Evolutionary conservation across 2,888 invertebrate species (phyloP).

Genomic region (Lymantria dispar): DNA sequence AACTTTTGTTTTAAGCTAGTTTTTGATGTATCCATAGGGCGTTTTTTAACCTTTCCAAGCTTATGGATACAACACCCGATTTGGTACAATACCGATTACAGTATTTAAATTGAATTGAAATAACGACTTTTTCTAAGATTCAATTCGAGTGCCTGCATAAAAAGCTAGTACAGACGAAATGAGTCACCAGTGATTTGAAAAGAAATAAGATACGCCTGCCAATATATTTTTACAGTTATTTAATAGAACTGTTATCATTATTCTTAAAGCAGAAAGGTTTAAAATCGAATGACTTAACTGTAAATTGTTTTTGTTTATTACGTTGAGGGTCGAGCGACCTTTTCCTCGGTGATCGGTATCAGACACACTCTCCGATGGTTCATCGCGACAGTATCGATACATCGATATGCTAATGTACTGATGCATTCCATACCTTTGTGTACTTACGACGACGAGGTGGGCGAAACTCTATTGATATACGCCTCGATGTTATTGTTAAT

Average conservation of each 20-base stretch:
- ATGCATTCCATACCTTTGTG: slow-evolving; percentile 71
- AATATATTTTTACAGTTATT: slow-evolving; percentile 26
- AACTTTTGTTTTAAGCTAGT: background rate
- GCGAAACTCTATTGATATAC: slow-evolving; percentile 77
- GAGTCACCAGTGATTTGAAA: slow-evolving; percentile 72
- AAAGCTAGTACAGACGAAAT: slow-evolving; percentile 57
- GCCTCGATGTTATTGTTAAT: slow-evolving; percentile 74
- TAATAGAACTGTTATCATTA: slow-evolving; percentile 20
- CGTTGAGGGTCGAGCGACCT: slow-evolving; percentile 61
- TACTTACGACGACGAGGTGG: slow-evolving; percentile 79
- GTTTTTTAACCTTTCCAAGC: no score
- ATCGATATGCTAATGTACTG: slow-evolving; percentile 71
- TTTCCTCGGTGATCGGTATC: slow-evolving; percentile 71
- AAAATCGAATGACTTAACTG: slow-evolving; percentile 29
- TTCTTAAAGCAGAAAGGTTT: slow-evolving; percentile 29
- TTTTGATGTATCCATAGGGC: background rate
- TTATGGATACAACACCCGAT: background rate
- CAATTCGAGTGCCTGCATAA: slow-evolving; percentile 48
- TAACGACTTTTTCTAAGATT: slow-evolving; percentile 36
- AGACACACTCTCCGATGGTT: slow-evolving; percentile 62
- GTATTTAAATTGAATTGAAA: slow-evolving; percentile 40
- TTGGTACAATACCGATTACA: slow-evolving; percentile 27
- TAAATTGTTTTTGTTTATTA: slow-evolving; percentile 37
- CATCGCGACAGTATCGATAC: slow-evolving; percentile 68
- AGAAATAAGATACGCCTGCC: slow-evolving; percentile 52